These are phyloP conservation scores for Campylomormyrus tamandua DNA, from an alignment of 2,113 vertebrate species.

Conservation along the genomic window DNA sequence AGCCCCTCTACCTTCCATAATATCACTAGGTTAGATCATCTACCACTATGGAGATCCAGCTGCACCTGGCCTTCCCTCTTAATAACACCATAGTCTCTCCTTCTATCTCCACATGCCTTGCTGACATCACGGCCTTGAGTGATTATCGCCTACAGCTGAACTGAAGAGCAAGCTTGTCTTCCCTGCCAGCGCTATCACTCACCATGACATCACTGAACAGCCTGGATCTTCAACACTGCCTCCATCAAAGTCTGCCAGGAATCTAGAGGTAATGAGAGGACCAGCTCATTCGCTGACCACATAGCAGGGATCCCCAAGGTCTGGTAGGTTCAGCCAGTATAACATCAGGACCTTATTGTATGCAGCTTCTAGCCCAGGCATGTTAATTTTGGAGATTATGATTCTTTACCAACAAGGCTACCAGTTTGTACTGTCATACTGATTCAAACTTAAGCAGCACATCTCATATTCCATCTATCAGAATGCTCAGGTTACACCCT, in stretches of 20 bases:
- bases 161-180: background rate
- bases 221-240: background rate
- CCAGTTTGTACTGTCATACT: background rate
- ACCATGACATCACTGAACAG: background rate
- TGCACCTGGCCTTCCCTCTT: background rate
- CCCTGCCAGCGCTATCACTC: background rate
- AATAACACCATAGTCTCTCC: background rate
- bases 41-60: background rate
- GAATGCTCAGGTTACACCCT: background rate
- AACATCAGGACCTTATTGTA: background rate
- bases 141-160: background rate
- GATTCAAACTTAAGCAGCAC: background rate
- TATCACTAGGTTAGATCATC: background rate
- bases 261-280: background rate
- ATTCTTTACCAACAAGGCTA: background rate
- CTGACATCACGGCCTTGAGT: background rate
- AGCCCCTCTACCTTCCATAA: background rate
- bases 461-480: background rate
- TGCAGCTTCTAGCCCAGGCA: background rate
- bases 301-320: background rate
- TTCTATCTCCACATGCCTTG: background rate
- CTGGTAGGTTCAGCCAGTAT: background rate
- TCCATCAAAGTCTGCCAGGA: background rate
- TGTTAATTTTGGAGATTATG: background rate
- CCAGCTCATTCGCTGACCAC: background rate